Percentiles rank a stretch among this genome's conserved stretches.
These are phyloP conservation scores for Cotesia vestalis DNA, from an alignment of 1,140 invertebrate genomes.

Conservation along the genomic window DNA sequence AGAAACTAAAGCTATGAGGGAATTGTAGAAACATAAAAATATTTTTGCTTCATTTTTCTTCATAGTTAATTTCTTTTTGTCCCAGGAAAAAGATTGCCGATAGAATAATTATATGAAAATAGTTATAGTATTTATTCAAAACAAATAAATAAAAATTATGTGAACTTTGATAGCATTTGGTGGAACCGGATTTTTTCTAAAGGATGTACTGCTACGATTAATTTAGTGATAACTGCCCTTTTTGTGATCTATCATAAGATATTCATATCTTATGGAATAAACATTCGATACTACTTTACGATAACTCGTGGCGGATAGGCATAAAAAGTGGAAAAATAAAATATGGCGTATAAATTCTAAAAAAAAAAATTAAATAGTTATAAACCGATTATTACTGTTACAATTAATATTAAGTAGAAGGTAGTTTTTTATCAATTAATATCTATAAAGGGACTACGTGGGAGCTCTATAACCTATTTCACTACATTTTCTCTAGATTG, in stretches of 20 bases:
- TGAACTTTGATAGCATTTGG: too few relatives aligned
- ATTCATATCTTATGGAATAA: constrained; percentile 1
- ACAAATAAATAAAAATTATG: too few relatives aligned
- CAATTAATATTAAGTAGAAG: background rate
- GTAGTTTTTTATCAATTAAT: too few relatives aligned
- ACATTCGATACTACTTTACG: constrained; percentile 23
- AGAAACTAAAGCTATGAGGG: too few relatives aligned
- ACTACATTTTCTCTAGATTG: background rate
- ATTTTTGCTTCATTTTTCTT: too few relatives aligned
- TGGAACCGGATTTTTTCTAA: background rate
- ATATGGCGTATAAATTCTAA: background rate
- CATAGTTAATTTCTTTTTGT: too few relatives aligned
- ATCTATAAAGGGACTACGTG: constrained; percentile 3
- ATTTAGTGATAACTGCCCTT: constrained; percentile 4
- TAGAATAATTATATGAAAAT: too few relatives aligned
- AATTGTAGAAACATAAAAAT: too few relatives aligned
- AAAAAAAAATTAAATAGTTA: background rate
- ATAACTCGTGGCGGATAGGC: constrained; percentile 40
- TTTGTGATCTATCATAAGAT: background rate
- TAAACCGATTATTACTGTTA: background rate
- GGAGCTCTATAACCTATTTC: background rate
- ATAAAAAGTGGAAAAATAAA: constrained; percentile 2
- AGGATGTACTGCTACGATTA: background rate
- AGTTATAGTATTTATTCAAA: too few relatives aligned
- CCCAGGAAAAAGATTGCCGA: too few relatives aligned